Evolutionary conservation across 2,888 invertebrate genomes (phyloP).

Genomic region (Tachina grossa): DNA sequence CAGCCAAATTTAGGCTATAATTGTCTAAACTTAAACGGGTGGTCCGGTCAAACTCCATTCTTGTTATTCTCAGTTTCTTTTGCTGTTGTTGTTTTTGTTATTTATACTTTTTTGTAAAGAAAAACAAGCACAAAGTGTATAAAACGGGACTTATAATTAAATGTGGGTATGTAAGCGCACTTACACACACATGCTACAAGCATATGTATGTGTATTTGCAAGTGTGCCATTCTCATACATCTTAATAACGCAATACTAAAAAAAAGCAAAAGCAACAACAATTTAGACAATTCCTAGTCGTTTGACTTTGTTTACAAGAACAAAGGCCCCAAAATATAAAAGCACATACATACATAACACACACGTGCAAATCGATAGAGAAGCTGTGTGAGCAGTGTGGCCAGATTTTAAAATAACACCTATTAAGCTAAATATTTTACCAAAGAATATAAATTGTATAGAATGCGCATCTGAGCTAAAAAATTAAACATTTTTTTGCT

Average conservation of each 20-base stretch:
- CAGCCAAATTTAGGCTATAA: constrained; percentile 37
- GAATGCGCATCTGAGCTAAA: no score
- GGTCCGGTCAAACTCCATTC: constrained; percentile 29
- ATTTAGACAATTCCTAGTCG: not conserved
- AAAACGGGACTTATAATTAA: constrained; percentile 64
- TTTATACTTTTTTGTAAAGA: not conserved
- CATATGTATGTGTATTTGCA: constrained; percentile 3
- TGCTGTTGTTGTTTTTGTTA: constrained; percentile 12
- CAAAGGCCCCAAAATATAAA: constrained; percentile 14
- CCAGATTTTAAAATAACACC: no score
- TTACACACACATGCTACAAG: no score
- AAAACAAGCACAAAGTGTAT: constrained; percentile 11
- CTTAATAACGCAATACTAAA: constrained; percentile 20
- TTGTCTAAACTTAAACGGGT: constrained; percentile 60
- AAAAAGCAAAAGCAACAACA: constrained; percentile 24
- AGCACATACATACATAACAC: not conserved
- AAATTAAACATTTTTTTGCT: no score
- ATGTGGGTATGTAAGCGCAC: constrained; percentile 32
- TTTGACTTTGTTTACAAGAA: constrained; percentile 29
- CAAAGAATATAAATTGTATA: no score
- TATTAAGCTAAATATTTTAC: no score
- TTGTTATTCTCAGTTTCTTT: constrained; percentile 20
- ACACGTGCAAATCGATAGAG: not conserved
- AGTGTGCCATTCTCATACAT: constrained; percentile 24
- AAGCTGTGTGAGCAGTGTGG: no score